Evolutionary conservation across 64 coral and sea anemone species (phyloP), one percentile per base, ranked within the genome.

Genomic region (Montipora cactus): DNA sequence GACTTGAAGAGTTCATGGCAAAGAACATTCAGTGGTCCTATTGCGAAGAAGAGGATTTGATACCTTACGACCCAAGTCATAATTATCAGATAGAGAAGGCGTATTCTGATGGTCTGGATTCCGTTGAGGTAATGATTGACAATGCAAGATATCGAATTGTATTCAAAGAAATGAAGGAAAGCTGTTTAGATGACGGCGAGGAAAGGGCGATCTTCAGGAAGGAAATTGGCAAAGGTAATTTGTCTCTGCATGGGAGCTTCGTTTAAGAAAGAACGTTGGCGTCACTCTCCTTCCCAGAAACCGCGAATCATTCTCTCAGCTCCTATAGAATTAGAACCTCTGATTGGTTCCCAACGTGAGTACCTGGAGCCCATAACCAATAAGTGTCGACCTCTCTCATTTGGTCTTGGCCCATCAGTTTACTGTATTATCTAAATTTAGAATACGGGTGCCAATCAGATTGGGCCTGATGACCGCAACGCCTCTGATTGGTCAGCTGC

Each of bases 71-170:
- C 0, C 0, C 37, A 3, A 74, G 57, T 7, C 58, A 5, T 22
- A 92, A 92, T 12, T 80, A 58, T 5, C 13, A 76, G 11, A 92
- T 92, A 62, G 90, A 92, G 69, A 69, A 83, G 2, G 90, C 90
- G 8, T 84, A 57, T 75, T 47, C 57, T 1, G 67, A 92, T 22
- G 59, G 37, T 25, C 16, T 8, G 8, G 44, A 52, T 0, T n/a
- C 53, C 10, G 79, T 91, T 14, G 6, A 72, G 11, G 10, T 90
- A 4, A 0, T 5, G 19, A 21, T 81, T 4, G 62, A 81, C 8
- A 77, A 70, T 15, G 68, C 0, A 5, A 67, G 25, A n/a, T 84
- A 2, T 67, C 22, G 64, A 15, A 68, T 84, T 67, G 81, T 47
- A 5, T 84, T 84, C 59, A 67, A 67, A 15, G 55, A 86, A 12